Conservation (phyloP, 2,113 vertebrate species). For the Lepisosteus oculatus region DNA sequence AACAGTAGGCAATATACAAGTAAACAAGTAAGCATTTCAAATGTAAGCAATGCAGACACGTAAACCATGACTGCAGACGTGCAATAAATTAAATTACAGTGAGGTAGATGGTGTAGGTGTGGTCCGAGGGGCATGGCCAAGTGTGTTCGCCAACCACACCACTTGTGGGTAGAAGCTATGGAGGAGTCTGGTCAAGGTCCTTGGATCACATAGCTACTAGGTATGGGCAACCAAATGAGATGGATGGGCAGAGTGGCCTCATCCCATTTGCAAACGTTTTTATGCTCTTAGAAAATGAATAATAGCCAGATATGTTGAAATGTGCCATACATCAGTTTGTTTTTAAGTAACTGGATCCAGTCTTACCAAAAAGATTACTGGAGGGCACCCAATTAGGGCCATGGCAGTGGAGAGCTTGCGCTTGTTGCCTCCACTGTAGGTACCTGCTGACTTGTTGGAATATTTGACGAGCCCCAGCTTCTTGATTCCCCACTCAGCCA, state of each 20-base stretch:
- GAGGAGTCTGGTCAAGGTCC: no score
- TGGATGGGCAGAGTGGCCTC: not conserved
- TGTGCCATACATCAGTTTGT: not conserved
- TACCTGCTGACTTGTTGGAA: slow-evolving; percentile 82
- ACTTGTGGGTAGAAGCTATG: no score
- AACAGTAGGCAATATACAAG: no score
- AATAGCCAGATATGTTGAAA: no score
- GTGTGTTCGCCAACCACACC: no score
- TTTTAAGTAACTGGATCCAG: slow-evolving; percentile 4
- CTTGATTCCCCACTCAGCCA: slow-evolving; percentile 92
- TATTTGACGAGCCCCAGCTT: slow-evolving; percentile 91
- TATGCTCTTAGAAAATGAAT: not conserved
- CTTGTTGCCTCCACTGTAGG: slow-evolving; percentile 93
- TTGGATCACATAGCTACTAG: no score
- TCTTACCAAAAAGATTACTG: slow-evolving; percentile 90
- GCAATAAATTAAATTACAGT: no score
- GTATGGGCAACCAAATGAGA: not conserved
- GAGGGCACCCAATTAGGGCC: slow-evolving; percentile 89
- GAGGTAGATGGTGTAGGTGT: no score
- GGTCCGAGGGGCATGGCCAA: no score
- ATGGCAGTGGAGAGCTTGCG: slow-evolving; percentile 96
- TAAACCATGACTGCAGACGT: no score
- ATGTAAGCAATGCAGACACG: no score
- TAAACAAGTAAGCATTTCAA: no score
- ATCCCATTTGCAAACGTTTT: not conserved